These are phyloP conservation scores for Drosophila testacea DNA, from an alignment of 2,888 invertebrate species.

Conservation along the genomic window DNA sequence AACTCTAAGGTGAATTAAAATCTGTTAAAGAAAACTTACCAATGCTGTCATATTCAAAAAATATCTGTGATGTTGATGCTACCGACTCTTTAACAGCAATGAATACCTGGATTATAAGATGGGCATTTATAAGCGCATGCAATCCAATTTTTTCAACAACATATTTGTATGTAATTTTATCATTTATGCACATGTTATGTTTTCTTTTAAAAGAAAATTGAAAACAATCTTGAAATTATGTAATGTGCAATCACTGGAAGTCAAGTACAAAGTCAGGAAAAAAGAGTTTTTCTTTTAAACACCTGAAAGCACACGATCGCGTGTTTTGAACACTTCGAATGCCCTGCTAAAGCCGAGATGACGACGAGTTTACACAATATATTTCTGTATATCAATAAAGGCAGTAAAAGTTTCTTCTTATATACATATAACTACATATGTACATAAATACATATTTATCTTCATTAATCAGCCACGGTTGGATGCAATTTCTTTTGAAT, in stretches of 20 bases:
- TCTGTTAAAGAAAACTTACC: slow-evolving; percentile 25
- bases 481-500: slow-evolving; percentile 33
- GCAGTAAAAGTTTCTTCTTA: slow-evolving; percentile 1
- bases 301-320: slow-evolving; percentile 54
- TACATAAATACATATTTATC: slow-evolving; percentile 8
- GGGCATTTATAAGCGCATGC: slow-evolving; percentile 44
- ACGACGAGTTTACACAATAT: slow-evolving; percentile 6
- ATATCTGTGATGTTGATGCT: slow-evolving; percentile 8
- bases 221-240: slow-evolving; percentile 31
- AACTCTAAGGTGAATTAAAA: not conserved
- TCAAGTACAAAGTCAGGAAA: slow-evolving; percentile 47
- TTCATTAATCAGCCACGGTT: slow-evolving; percentile 34
- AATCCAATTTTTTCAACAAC: not conserved
- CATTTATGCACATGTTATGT: slow-evolving; percentile 1
- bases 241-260: slow-evolving; percentile 52
- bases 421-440: not conserved
- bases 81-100: slow-evolving; percentile 46
- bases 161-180: slow-evolving; percentile 5
- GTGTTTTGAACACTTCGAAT: slow-evolving; percentile 35
- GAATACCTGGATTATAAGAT: slow-evolving; percentile 11
- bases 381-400: slow-evolving; percentile 6
- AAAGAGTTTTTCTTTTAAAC: slow-evolving; percentile 33
- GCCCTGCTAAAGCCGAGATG: slow-evolving; percentile 16
- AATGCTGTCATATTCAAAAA: slow-evolving; percentile 29
- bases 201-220: slow-evolving; percentile 10